Conservation (phyloP, 1,140 invertebrate genomes). For the Micrasema minimum region DNA sequence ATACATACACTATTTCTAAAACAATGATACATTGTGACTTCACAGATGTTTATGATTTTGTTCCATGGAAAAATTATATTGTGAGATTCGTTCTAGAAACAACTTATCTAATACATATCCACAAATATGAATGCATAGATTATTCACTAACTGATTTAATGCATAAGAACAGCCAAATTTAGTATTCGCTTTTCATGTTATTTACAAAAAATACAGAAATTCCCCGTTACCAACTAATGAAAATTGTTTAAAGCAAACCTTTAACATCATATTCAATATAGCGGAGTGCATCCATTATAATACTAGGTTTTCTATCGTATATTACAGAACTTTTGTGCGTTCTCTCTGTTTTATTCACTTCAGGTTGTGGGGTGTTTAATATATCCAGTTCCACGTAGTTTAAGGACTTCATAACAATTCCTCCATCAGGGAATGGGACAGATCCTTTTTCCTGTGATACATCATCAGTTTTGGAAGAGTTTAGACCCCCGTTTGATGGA, state of each 20-base stretch:
- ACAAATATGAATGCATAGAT: no score
- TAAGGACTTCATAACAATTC: slow-evolving; percentile 43
- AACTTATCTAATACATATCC: no score
- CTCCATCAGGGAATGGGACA: slow-evolving; percentile 37
- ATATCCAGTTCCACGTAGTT: slow-evolving; percentile 50
- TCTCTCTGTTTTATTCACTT: slow-evolving; percentile 6
- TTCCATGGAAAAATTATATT: no score
- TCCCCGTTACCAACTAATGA: no score
- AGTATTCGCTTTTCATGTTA: no score
- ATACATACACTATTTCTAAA: no score
- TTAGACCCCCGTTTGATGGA: background rate
- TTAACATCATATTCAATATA: slow-evolving; percentile 49
- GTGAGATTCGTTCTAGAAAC: no score
- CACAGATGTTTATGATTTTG: no score
- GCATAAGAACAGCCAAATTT: no score
- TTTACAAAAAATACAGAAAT: no score
- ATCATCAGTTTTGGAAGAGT: background rate
- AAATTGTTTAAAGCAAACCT: slow-evolving; percentile 40
- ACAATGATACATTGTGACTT: no score
- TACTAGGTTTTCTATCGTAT: slow-evolving; percentile 32
- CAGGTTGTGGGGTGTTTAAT: slow-evolving; percentile 43
- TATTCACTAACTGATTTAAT: no score
- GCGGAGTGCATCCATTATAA: slow-evolving; percentile 37
- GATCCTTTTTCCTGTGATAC: slow-evolving; percentile 10
- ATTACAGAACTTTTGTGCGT: background rate